These are phyloP conservation scores for Macaca fascicularis DNA, from an alignment of 2,113 vertebrate species.

Conservation along the genomic window T2T-MFA8v1.1 NC_088386.1:43273501-43274000, in stretches of 20 bases:
- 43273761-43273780: constrained; percentile 70
- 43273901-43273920: constrained; percentile 48
- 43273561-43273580: constrained; percentile 82
- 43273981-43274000: constrained; percentile 51
- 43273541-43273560: constrained; percentile 84
- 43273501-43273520: constrained; percentile 74
- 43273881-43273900: constrained; percentile 49
- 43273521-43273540: constrained; percentile 71
- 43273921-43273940: constrained; percentile 45
- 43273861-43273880: constrained; percentile 18
- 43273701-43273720: constrained; percentile 73
- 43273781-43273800: constrained; percentile 57
- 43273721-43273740: constrained; percentile 76
- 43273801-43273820: constrained; percentile 62
- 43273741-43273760: constrained; percentile 72
- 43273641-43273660: constrained; percentile 83
- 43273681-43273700: constrained; percentile 81
- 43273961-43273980: constrained; percentile 48
- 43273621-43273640: constrained; percentile 81
- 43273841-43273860: background rate
- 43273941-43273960: constrained; percentile 62
- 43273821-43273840: constrained; percentile 32
- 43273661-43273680: constrained; percentile 80
- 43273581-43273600: constrained; percentile 68
- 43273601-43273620: constrained; percentile 77